Evolutionary conservation across 2,113 vertebrate species (phyloP), one percentile per base, ranked within the genome.

Genomic region (Scopus umbretta): DNA sequence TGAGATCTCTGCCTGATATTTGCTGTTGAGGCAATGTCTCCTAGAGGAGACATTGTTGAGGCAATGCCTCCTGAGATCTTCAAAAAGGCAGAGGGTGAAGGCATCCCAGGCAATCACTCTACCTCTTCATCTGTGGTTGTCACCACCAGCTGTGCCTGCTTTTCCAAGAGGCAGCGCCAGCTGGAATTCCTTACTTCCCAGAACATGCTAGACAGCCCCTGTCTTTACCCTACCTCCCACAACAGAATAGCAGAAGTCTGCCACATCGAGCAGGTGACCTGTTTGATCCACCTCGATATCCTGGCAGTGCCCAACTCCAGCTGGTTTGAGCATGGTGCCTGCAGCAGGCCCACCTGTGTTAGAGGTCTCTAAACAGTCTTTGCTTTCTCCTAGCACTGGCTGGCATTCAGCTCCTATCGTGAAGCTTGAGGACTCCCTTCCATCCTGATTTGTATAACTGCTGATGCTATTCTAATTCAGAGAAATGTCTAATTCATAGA

Each of bases 351-450:
- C 56, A 78, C n/a, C 65, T 61, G 13, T 56, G 32, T 88, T 34
- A 86, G 45, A 90, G 58, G 34, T 88, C 74, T 79, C 68, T 49
- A 17, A 80, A 63, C 27, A 88, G 74, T 58, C 42, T 92, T 82
- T 19, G 16, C 53, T 85, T 91, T 62, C 71, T 94, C 70, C 85
- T 72, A 66, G 78, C 66, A 20, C 65, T 34, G 4, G 42, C 49
- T 87, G 66, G 56, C 16, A 78, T 89, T 92, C 88, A 95, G 74
- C 16, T 94, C 49, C 45, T 78, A 22, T 45, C 63, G 71, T 68
- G 78, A 90, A 97, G 70, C 70, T 32, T 85, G 76, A 96, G 68
- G 67, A 87, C 76, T 96, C 73, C 71, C 82, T 78, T 96, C 79
- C 66, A 91, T 80, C 62, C 76, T 85, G 16, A 85, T 92, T 66